phyloP scores from a whole-genome alignment of 2,888 invertebrate genomes.

The Toxonevra muliebris region DNA sequence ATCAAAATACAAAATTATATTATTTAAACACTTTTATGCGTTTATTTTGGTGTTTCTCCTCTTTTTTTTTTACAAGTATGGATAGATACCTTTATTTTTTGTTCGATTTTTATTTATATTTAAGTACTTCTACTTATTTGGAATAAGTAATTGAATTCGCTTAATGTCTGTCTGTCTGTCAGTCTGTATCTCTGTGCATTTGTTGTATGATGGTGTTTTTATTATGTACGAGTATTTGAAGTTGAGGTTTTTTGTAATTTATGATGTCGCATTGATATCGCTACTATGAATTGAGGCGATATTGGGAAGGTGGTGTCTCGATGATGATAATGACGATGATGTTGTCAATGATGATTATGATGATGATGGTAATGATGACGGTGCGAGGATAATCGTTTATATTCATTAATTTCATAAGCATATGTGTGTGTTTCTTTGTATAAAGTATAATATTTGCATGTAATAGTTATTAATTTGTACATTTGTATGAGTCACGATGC shows the following conservation, averaged over 20 bases:
- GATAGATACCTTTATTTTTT: not conserved
- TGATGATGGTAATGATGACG: too few relatives aligned
- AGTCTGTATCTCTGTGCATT: not conserved
- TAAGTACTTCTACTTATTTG: slow-evolving; percentile 25
- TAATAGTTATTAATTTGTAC: too few relatives aligned
- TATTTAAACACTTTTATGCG: too few relatives aligned
- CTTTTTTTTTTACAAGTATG: slow-evolving; percentile 22
- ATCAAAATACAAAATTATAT: slow-evolving; percentile 47
- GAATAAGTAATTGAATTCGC: slow-evolving; percentile 18
- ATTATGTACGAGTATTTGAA: slow-evolving; percentile 8
- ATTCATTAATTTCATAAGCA: too few relatives aligned
- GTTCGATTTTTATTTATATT: slow-evolving; percentile 9
- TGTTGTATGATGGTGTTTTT: not conserved
- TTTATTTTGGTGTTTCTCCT: too few relatives aligned
- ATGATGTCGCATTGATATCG: slow-evolving; percentile 19
- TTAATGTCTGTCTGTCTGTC: too few relatives aligned
- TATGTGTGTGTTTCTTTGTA: too few relatives aligned
- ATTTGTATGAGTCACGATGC: too few relatives aligned
- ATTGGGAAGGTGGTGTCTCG: too few relatives aligned
- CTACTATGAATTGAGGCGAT: too few relatives aligned
- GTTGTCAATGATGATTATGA: slow-evolving; percentile 10
- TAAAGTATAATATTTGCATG: too few relatives aligned
- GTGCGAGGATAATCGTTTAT: too few relatives aligned
- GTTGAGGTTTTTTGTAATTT: slow-evolving; percentile 20
- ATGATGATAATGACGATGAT: slow-evolving; percentile 13